These are phyloP conservation scores for Ochotona princeps DNA, from an alignment of 2,113 vertebrate species.

Conservation along the genomic window DNA sequence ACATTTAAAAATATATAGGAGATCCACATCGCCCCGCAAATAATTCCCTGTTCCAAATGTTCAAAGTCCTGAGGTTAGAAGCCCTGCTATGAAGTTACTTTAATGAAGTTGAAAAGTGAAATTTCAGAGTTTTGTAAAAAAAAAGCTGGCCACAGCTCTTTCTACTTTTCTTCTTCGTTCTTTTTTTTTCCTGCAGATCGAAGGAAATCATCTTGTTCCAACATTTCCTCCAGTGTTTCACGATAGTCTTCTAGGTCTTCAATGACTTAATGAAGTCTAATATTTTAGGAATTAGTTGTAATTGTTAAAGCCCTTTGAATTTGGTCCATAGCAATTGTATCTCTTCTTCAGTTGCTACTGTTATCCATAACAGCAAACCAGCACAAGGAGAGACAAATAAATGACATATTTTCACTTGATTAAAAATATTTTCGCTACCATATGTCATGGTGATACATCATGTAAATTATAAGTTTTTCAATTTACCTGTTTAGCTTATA, in stretches of 20 bases:
- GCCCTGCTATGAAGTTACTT: neutral
- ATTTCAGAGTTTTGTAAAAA: neutral
- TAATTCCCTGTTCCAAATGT: neutral
- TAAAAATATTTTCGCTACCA: neutral
- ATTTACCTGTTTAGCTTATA: neutral
- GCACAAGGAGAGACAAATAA: neutral
- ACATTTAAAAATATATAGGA: neutral
- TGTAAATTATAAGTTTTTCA: neutral
- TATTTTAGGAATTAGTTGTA: neutral
- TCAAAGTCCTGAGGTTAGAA: neutral
- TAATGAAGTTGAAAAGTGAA: neutral
- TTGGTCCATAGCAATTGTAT: neutral
- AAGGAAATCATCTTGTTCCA: neutral
- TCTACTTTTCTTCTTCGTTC: neutral
- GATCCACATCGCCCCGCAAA: neutral
- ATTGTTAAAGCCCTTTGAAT: neutral
- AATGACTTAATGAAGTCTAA: neutral
- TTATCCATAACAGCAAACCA: neutral
- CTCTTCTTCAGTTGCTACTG: neutral
- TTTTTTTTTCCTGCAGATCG: accelerated
- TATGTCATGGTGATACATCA: no score
- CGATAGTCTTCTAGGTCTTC: neutral
- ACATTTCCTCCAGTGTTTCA: neutral
- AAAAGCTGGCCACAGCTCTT: accelerated
- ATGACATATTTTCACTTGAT: neutral